These are phyloP conservation scores for Ericerus pela DNA, from an alignment of 1,140 invertebrate species.

Conservation along the genomic window DNA sequence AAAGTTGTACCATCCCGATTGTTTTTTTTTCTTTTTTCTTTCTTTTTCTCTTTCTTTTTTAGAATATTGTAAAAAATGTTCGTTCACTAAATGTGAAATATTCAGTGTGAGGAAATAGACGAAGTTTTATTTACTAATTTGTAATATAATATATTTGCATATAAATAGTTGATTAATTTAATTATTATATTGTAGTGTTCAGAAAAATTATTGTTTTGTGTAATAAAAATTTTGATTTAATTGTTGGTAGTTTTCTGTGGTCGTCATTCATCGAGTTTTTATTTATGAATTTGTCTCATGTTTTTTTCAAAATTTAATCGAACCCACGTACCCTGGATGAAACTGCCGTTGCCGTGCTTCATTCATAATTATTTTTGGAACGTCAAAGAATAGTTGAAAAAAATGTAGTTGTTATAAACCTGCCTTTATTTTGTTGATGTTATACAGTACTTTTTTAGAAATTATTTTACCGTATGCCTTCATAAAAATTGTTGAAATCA, in stretches of 20 bases:
- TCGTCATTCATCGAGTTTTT: too few species aligned
- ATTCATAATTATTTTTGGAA: too few species aligned
- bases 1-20: constrained; percentile 9
- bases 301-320: too few species aligned
- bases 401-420: too few species aligned
- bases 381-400: too few species aligned
- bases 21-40: constrained; percentile 6
- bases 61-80: too few species aligned
- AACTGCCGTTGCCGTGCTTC: too few species aligned
- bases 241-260: neutral
- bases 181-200: constrained; percentile 10
- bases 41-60: constrained; percentile 3
- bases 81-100: constrained; percentile 6
- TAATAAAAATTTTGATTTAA: constrained; percentile 12
- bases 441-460: neutral
- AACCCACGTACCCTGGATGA: too few species aligned
- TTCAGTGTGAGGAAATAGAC: constrained; percentile 7
- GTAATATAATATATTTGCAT: constrained; percentile 1
- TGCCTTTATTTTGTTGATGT: neutral
- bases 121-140: constrained; percentile 8
- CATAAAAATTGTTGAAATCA: too few species aligned
- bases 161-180: constrained; percentile 12
- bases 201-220: constrained; percentile 11
- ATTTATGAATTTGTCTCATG: too few species aligned
- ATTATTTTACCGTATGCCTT: neutral